These are phyloP conservation scores for Halictus quadricinctus DNA, from an alignment of 2,888 invertebrate species.

Conservation along the genomic window DNA sequence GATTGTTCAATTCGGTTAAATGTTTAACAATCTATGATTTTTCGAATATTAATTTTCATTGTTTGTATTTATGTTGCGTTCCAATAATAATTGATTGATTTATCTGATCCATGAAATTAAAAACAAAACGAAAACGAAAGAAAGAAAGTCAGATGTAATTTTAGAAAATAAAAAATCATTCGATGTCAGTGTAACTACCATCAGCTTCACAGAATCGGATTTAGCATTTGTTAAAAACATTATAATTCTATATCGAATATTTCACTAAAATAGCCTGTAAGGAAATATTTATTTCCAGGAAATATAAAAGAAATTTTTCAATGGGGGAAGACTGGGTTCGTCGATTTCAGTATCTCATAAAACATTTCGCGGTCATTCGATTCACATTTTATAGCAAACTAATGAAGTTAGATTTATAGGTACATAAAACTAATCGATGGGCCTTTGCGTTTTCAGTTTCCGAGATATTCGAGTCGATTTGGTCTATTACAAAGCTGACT, in stretches of 20 bases:
- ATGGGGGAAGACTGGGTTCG: neutral
- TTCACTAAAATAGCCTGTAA: neutral
- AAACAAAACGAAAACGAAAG: too few relatives aligned
- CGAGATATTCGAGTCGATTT: slow-evolving; percentile 15
- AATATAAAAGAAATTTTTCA: neutral
- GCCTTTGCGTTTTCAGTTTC: slow-evolving; percentile 37
- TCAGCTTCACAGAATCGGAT: too few relatives aligned
- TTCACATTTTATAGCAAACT: slow-evolving; percentile 26
- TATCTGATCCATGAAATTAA: too few relatives aligned
- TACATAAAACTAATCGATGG: slow-evolving; percentile 48
- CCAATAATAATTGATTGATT: too few relatives aligned
- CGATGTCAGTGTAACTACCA: too few relatives aligned
- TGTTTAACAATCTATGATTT: neutral
- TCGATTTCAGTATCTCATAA: slow-evolving; percentile 41
- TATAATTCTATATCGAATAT: too few relatives aligned
- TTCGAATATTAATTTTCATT: neutral
- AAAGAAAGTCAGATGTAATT: too few relatives aligned
- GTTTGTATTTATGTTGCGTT: too few relatives aligned
- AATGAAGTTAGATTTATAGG: slow-evolving; percentile 62
- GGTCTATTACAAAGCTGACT: slow-evolving; percentile 44
- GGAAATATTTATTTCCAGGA: neutral
- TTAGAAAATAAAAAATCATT: too few relatives aligned
- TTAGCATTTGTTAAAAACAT: too few relatives aligned
- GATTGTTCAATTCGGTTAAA: neutral
- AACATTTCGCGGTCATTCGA: slow-evolving; percentile 41